These are phyloP conservation scores for Amaurobius ferox DNA, from an alignment of 2,888 invertebrate species.

Conservation along the genomic window DNA sequence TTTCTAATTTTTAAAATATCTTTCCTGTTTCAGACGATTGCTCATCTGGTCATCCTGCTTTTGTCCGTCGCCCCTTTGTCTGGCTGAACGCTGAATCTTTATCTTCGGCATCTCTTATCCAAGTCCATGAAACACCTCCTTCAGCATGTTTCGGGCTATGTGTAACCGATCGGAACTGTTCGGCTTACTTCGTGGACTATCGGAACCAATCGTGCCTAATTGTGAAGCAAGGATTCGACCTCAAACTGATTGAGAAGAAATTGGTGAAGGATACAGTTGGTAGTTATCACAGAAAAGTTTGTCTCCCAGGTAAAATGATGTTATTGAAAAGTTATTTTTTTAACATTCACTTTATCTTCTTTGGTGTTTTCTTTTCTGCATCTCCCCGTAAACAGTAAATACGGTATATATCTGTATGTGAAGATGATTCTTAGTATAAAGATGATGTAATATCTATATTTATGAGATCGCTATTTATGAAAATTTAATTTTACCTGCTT, in stretches of 20 bases:
- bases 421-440: too few species aligned
- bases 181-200: slow-evolving; percentile 63
- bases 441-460: too few species aligned
- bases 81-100: slow-evolving; percentile 25
- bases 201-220: slow-evolving; percentile 60
- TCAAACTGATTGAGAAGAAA: not conserved
- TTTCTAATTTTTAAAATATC: too few species aligned
- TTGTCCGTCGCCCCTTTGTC: slow-evolving; percentile 42
- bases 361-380: too few species aligned
- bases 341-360: too few species aligned
- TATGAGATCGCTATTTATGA: too few species aligned
- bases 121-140: slow-evolving; percentile 53
- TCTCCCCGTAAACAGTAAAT: too few species aligned
- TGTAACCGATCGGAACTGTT: slow-evolving; percentile 25
- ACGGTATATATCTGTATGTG: too few species aligned
- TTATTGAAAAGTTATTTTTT: too few species aligned
- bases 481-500: too few species aligned
- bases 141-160: slow-evolving; percentile 52
- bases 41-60: slow-evolving; percentile 25
- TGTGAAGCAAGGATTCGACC: not conserved
- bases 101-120: slow-evolving; percentile 23
- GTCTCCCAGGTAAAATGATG: slow-evolving; percentile 40
- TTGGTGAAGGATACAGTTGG: slow-evolving; percentile 31
- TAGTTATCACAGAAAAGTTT: slow-evolving; percentile 63
- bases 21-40: slow-evolving; percentile 30